Percentiles rank a stretch among this genome's conserved stretches.
These are phyloP conservation scores for Ophiodon elongatus DNA, from an alignment of 2,113 vertebrate species.

Conservation along the genomic window DNA sequence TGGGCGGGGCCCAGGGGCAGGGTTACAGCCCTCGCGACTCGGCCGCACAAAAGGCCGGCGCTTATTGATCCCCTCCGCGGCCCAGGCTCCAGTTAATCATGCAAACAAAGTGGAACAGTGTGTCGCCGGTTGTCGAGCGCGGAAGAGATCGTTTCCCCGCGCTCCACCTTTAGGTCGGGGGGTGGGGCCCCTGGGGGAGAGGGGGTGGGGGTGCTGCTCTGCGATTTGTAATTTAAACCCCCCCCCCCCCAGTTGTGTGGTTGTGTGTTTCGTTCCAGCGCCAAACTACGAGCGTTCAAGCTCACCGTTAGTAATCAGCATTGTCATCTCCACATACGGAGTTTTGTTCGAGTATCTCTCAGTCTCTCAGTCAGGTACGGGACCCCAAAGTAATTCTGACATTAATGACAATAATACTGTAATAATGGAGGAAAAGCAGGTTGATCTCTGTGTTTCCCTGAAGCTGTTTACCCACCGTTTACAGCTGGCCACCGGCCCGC, in stretches of 20 bases:
- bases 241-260: neutral
- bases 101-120: conserved; percentile 77
- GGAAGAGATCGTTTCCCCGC: conserved; percentile 66
- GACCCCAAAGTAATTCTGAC: neutral
- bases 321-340: neutral
- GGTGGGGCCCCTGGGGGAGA: too few species aligned
- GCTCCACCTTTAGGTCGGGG: conserved; percentile 35
- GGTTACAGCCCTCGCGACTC: conserved; percentile 69
- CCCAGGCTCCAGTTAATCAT: conserved; percentile 77
- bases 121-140: conserved; percentile 41
- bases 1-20: conserved; percentile 71
- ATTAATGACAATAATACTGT: neutral
- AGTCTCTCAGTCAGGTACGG: too few species aligned
- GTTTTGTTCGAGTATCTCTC: neutral
- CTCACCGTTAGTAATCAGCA: neutral
- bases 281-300: neutral
- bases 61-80: conserved; percentile 76
- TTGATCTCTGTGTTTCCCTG: neutral
- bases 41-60: conserved; percentile 45
- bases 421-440: neutral
- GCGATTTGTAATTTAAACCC: conserved; percentile 35
- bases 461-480: neutral
- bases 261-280: neutral
- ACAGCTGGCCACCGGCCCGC: neutral
- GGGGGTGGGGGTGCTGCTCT: neutral